phyloP scores from a whole-genome alignment of 2,113 vertebrate species.

The Cynocephalus volans region DNA sequence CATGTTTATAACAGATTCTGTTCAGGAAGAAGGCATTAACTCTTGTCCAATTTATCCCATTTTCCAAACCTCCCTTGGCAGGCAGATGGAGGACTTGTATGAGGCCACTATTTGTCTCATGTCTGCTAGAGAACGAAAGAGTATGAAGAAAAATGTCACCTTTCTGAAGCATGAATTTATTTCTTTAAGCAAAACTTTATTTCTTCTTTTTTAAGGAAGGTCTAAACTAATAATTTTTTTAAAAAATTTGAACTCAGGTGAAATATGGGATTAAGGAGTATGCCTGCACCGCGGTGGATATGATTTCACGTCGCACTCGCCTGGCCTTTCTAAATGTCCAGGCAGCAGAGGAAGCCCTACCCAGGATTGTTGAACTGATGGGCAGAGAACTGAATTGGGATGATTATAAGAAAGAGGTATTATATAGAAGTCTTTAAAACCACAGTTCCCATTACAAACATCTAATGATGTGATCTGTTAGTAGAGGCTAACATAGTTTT shows the following conservation, averaged over 20 bases:
- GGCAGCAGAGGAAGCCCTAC: constrained; percentile 97
- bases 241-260: constrained; percentile 88
- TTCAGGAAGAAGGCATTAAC: background rate
- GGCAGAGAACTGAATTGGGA: constrained; percentile 95
- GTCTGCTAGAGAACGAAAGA: background rate
- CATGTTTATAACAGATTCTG: background rate
- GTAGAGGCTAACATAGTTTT: background rate
- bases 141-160: background rate
- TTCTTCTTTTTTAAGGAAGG: background rate
- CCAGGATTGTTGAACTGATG: constrained; percentile 97
- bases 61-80: background rate
- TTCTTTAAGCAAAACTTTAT: constrained; percentile 33
- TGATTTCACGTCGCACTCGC: constrained; percentile 96
- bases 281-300: constrained; percentile 96
- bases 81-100: background rate
- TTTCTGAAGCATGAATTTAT: background rate
- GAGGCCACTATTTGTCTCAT: background rate
- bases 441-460: background rate
- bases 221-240: constrained; percentile 17
- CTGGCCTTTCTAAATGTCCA: constrained; percentile 98
- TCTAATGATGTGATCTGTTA: background rate
- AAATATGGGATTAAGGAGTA: constrained; percentile 96
- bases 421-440: background rate
- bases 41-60: background rate
- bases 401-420: constrained; percentile 93